Percentiles rank a stretch among this genome's conserved stretches.
Evolutionary conservation across 2,888 invertebrate species (phyloP).

Genomic region (Caenorhabditis sp.): DNA sequence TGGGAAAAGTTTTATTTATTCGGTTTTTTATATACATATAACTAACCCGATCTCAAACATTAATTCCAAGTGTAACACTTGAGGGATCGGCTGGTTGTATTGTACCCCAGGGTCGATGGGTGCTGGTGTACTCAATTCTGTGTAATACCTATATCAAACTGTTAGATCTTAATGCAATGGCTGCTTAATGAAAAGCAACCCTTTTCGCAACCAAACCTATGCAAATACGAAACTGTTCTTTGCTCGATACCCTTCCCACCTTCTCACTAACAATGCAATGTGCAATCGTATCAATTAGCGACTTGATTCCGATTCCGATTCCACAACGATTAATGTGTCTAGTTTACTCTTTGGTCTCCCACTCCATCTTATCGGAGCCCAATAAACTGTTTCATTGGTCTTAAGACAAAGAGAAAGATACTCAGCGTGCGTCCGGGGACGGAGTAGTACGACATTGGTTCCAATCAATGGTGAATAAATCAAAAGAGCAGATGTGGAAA

Average conservation of each 20-base stretch:
- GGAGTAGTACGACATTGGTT: too few relatives aligned
- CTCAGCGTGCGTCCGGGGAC: background rate
- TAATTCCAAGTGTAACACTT: slow-evolving; percentile 12
- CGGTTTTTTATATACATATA: slow-evolving; percentile 20
- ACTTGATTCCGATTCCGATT: too few relatives aligned
- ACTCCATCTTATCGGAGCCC: too few relatives aligned
- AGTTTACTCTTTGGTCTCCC: slow-evolving; percentile 28
- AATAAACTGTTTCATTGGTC: slow-evolving; percentile 36
- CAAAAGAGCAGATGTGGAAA: slow-evolving; percentile 43
- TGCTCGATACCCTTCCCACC: slow-evolving; percentile 14
- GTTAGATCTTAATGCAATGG: too few relatives aligned
- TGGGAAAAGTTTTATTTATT: too few relatives aligned
- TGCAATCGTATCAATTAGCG: slow-evolving; percentile 34
- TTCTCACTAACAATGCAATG: too few relatives aligned
- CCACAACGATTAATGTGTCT: too few relatives aligned
- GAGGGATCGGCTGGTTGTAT: background rate
- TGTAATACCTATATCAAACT: slow-evolving; percentile 2
- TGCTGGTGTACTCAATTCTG: background rate
- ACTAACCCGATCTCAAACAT: slow-evolving; percentile 19
- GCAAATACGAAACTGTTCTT: slow-evolving; percentile 25
- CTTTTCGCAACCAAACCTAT: too few relatives aligned
- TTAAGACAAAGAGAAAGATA: background rate
- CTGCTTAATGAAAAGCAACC: too few relatives aligned
- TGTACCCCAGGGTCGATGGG: slow-evolving; percentile 2
- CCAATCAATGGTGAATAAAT: slow-evolving; percentile 16